Percentiles rank a stretch among this genome's conserved stretches.
Evolutionary conservation across 2,797 vertebrate genomes (phyloP).

Genomic region (Gymnothorax reevesii): DNA sequence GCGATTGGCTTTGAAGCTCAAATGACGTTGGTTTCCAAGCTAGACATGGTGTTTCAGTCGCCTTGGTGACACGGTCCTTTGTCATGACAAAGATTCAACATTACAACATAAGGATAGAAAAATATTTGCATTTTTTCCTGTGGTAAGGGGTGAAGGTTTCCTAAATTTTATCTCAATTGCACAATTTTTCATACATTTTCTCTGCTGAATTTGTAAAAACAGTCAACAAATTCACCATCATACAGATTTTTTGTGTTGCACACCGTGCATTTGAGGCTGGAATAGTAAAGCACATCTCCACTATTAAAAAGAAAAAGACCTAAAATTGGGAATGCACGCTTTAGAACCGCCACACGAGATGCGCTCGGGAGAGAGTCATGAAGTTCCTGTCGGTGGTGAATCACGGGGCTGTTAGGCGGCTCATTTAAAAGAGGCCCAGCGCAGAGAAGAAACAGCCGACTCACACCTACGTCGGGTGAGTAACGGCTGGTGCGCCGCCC

Average conservation of each 20-base stretch:
- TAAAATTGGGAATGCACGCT: slow-evolving; percentile 17
- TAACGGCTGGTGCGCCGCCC: slow-evolving; percentile 57
- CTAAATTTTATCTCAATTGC: background rate
- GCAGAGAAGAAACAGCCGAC: slow-evolving; percentile 52
- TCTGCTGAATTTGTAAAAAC: background rate
- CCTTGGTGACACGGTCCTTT: slow-evolving; percentile 17
- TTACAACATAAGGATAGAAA: background rate
- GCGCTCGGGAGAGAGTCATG: background rate
- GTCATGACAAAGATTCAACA: background rate
- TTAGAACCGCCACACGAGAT: background rate
- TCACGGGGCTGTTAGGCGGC: slow-evolving; percentile 36
- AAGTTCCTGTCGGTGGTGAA: slow-evolving; percentile 26
- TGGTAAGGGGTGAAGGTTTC: background rate
- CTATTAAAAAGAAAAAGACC: background rate
- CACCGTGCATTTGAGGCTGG: background rate
- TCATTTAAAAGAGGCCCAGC: slow-evolving; percentile 34
- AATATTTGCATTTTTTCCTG: background rate
- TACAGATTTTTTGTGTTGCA: background rate
- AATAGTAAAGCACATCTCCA: slow-evolving; percentile 7
- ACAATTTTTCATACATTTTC: background rate
- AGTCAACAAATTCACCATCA: background rate
- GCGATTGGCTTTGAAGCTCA: background rate
- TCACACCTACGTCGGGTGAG: slow-evolving; percentile 58
- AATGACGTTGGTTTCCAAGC: slow-evolving; percentile 24
- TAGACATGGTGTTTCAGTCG: slow-evolving; percentile 19